Conservation (phyloP, 2,113 vertebrate genomes). For the Boleophthalmus pectinirostris region DNA sequence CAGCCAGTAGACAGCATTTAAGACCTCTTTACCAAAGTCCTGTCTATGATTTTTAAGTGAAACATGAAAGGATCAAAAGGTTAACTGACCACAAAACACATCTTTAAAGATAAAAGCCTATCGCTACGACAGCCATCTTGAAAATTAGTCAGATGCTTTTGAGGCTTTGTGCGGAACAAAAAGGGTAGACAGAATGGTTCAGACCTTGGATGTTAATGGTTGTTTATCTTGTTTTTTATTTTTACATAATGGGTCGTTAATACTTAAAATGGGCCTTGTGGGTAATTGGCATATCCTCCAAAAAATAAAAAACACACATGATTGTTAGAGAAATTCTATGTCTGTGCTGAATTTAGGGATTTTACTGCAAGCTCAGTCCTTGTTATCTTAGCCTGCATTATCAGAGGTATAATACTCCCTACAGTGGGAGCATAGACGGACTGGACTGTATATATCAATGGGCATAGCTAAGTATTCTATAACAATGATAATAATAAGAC, state of each 20-base stretch:
- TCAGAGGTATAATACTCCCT: too few relatives aligned
- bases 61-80: not conserved
- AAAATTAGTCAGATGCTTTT: not conserved
- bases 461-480: too few relatives aligned
- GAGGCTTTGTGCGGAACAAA: not conserved
- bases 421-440: too few relatives aligned
- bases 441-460: too few relatives aligned
- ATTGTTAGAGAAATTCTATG: too few relatives aligned
- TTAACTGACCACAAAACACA: not conserved
- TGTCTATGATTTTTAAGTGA: not conserved
- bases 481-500: not conserved
- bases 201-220: not conserved
- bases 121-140: not conserved
- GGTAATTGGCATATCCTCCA: too few relatives aligned
- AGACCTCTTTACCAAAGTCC: not conserved
- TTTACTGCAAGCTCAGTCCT: too few relatives aligned
- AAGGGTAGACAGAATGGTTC: not conserved
- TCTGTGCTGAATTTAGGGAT: too few relatives aligned
- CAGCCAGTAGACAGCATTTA: not conserved
- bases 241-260: not conserved
- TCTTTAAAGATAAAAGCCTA: not conserved
- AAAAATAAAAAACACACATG: too few relatives aligned
- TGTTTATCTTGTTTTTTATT: not conserved
- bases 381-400: too few relatives aligned
- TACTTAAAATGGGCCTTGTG: not conserved